phyloP scores from a whole-genome alignment of 1,140 invertebrate genomes.

The Neodiprion pinetum region DNA sequence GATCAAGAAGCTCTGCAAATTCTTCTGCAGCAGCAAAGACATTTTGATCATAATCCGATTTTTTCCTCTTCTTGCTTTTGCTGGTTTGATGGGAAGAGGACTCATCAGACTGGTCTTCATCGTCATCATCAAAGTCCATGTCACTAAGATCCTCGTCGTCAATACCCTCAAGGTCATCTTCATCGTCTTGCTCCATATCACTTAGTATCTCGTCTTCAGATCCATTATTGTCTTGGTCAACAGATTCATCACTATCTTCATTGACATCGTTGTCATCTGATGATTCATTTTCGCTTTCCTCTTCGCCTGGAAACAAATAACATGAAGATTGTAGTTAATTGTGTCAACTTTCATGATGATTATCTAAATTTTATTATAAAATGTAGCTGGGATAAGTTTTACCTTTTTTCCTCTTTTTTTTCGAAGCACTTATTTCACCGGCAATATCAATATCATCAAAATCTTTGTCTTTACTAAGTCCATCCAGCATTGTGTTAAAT shows the following conservation, averaged over 20 bases:
- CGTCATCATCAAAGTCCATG: conserved; percentile 39
- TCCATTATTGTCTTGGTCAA: conserved; percentile 41
- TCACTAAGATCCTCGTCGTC: conserved; percentile 39
- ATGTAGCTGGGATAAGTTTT: conserved; percentile 13
- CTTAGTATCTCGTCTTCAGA: conserved; percentile 13
- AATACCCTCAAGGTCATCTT: conserved; percentile 35
- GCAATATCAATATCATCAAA: conserved; percentile 64
- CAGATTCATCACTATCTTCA: conserved; percentile 47
- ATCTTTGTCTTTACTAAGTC: conserved; percentile 66
- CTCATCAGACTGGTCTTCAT: conserved; percentile 16
- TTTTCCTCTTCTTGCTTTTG: conserved; percentile 24
- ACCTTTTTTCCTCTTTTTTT: conserved; percentile 48
- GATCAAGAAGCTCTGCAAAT: conserved; percentile 75
- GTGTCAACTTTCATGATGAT: too few species aligned
- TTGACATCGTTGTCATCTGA: conserved; percentile 36
- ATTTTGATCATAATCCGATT: conserved; percentile 32
- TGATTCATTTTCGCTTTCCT: conserved; percentile 41
- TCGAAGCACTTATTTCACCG: conserved; percentile 53
- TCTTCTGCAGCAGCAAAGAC: conserved; percentile 78
- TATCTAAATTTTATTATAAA: too few species aligned
- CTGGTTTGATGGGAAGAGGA: conserved; percentile 12
- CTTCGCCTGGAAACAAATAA: conserved; percentile 31
- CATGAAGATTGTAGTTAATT: too few species aligned
- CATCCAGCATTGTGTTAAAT: conserved; percentile 83
- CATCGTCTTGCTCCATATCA: conserved; percentile 3